phyloP scores from a whole-genome alignment of 2,888 invertebrate species.

The Lordiphosa fenestrarum region DNA sequence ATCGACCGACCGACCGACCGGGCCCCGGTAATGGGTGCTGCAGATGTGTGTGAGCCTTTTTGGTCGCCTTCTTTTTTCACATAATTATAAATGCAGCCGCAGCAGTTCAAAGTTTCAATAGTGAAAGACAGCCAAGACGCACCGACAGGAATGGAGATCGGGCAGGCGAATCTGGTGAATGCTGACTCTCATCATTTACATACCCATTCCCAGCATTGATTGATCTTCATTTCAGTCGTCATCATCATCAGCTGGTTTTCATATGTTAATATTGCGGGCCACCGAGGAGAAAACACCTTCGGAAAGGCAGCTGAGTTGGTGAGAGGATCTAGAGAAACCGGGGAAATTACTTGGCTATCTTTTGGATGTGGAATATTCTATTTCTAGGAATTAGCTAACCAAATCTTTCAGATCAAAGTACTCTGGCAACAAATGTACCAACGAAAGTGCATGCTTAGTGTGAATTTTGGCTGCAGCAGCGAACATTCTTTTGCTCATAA shows the following conservation, averaged over 20 bases:
- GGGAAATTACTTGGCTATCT: too few relatives aligned
- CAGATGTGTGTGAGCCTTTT: constrained; percentile 49
- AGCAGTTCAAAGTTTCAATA: constrained; percentile 37
- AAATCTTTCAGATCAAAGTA: too few relatives aligned
- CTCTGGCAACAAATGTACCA: too few relatives aligned
- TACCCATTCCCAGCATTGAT: constrained; percentile 49
- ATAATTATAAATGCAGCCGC: constrained; percentile 64
- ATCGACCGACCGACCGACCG: constrained; percentile 22
- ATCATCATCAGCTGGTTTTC: constrained; percentile 57
- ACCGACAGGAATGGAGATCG: constrained; percentile 40
- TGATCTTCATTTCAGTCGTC: constrained; percentile 47
- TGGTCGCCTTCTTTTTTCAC: constrained; percentile 57
- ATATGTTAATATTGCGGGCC: constrained; percentile 37
- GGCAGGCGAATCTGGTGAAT: constrained; percentile 3
- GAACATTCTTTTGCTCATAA: too few relatives aligned
- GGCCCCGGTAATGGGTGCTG: constrained; percentile 51
- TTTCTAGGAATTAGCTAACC: too few relatives aligned
- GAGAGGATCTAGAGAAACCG: too few relatives aligned
- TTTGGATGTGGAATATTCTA: too few relatives aligned
- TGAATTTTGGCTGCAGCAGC: too few relatives aligned
- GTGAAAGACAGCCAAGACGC: constrained; percentile 16
- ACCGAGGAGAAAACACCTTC: too few relatives aligned
- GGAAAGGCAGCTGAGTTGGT: background rate
- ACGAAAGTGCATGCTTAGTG: too few relatives aligned
- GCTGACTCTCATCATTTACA: constrained; percentile 47